These are phyloP conservation scores for Cephalophus harveyi DNA, from an alignment of 2,113 vertebrate genomes.

Conservation along the genomic window DNA sequence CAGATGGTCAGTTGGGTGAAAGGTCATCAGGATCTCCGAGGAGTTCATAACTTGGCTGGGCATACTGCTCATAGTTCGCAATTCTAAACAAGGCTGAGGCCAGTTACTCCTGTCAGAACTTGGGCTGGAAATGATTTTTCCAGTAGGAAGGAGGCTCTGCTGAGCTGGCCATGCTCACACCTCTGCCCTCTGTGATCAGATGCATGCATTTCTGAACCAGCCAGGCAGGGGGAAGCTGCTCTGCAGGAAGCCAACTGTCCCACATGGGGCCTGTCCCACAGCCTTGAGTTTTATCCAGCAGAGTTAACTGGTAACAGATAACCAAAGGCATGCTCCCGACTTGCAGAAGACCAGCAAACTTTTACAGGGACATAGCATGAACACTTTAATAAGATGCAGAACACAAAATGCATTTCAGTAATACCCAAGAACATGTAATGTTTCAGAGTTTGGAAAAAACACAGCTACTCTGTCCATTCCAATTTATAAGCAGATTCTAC, in stretches of 20 bases:
- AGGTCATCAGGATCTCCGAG: background rate
- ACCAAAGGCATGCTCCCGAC: background rate
- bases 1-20: background rate
- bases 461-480: conserved; percentile 46
- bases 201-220: background rate
- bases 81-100: conserved; percentile 35
- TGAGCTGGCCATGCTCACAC: background rate
- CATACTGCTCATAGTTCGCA: background rate
- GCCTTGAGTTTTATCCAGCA: conserved; percentile 37
- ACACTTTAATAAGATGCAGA: conserved; percentile 62
- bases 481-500: conserved; percentile 51
- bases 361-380: conserved; percentile 48
- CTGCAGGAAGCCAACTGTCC: conserved; percentile 1
- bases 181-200: background rate
- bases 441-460: conserved; percentile 54
- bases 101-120: background rate
- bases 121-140: background rate
- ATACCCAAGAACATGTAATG: conserved; percentile 49
- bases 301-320: conserved; percentile 67
- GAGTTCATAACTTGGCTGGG: background rate
- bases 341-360: conserved; percentile 19
- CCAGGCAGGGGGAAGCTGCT: background rate
- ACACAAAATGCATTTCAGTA: conserved; percentile 47
- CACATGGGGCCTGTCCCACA: background rate
- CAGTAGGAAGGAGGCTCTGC: background rate